These are phyloP conservation scores for Folsomia candida DNA, from an alignment of 2,888 invertebrate genomes.

Conservation along the genomic window DNA sequence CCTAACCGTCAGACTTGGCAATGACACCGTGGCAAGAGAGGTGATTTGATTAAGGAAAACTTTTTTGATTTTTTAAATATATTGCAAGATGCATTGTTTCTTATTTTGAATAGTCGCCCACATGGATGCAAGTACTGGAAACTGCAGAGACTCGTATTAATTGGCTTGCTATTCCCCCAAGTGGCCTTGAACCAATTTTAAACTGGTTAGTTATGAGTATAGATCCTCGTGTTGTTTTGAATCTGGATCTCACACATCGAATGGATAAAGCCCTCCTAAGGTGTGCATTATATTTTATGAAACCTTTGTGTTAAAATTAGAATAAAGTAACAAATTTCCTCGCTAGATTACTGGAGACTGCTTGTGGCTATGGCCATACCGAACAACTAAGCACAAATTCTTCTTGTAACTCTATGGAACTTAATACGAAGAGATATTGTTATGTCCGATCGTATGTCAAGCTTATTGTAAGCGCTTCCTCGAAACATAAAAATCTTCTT, in stretches of 20 bases:
- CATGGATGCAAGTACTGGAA: constrained; percentile 58
- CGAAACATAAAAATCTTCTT: constrained; percentile 59
- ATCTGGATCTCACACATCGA: constrained; percentile 50
- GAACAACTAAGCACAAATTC: not conserved
- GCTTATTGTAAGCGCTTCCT: constrained; percentile 60
- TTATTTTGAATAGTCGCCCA: constrained; percentile 54
- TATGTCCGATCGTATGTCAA: constrained; percentile 64
- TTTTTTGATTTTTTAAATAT: not conserved
- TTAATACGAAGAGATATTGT: constrained; percentile 60
- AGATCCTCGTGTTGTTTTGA: constrained; percentile 67
- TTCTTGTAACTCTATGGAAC: constrained; percentile 53
- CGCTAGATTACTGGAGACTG: constrained; percentile 64
- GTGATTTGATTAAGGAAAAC: constrained; percentile 53
- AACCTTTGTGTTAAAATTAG: too few relatives aligned
- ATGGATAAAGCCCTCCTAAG: constrained; percentile 47
- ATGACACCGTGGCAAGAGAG: constrained; percentile 69
- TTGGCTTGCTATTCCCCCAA: constrained; percentile 65
- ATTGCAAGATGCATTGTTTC: not conserved
- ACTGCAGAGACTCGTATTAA: constrained; percentile 63
- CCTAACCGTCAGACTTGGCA: constrained; percentile 69
- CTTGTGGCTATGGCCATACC: constrained; percentile 59
- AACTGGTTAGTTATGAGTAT: constrained; percentile 74
- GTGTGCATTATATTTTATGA: constrained; percentile 23
- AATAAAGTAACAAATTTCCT: too few relatives aligned
- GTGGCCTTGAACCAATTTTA: constrained; percentile 64